Evolutionary conservation across 2,888 invertebrate genomes (phyloP).

Genomic region (Sphinx pinastri): DNA sequence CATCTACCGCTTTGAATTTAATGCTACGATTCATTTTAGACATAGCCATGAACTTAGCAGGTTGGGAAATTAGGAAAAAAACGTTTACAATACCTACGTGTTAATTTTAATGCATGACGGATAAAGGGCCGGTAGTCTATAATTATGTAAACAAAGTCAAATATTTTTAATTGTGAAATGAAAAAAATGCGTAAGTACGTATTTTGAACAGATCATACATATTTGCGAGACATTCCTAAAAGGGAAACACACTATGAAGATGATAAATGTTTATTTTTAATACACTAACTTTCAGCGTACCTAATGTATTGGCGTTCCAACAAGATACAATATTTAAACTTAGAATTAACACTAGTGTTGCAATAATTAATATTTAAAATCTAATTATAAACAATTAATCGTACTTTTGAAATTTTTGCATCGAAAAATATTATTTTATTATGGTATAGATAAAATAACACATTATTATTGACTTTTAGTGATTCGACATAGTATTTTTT

Average conservation of each 20-base stretch:
- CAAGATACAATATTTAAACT: conserved; percentile 26
- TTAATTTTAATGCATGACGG: background rate
- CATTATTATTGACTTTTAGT: background rate
- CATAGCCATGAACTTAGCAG: background rate
- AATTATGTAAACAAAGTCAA: too few species aligned
- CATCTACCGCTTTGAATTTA: background rate
- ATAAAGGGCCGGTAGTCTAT: too few species aligned
- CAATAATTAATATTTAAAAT: conserved; percentile 9
- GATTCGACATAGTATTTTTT: background rate
- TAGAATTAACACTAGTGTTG: conserved; percentile 17
- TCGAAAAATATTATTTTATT: background rate
- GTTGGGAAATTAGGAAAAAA: background rate
- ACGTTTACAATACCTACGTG: background rate
- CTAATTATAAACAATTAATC: conserved; percentile 9
- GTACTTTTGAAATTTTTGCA: conserved; percentile 15
- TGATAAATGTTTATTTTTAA: conserved; percentile 11
- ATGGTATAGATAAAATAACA: background rate
- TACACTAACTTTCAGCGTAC: conserved; percentile 20
- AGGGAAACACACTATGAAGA: background rate
- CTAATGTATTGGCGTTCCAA: conserved; percentile 28
- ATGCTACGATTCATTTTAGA: background rate
- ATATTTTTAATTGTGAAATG: too few species aligned
- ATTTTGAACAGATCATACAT: conserved; percentile 17
- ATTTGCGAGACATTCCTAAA: conserved; percentile 10
- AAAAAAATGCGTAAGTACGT: background rate